phyloP scores from a whole-genome alignment of 2,113 vertebrate genomes.

The Tachysurus vachellii region DNA sequence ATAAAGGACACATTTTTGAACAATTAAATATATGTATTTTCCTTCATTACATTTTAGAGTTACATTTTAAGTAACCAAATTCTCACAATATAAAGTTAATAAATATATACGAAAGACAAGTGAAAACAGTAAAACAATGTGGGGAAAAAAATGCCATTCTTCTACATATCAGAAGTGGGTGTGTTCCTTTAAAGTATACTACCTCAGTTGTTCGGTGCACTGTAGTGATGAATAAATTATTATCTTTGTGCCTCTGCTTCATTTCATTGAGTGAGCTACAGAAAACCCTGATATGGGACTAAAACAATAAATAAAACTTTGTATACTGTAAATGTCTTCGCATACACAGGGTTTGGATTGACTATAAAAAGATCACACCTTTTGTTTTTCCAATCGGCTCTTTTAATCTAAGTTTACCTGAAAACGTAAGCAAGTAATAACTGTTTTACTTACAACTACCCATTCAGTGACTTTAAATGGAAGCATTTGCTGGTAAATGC shows the following conservation, averaged over 20 bases:
- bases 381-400: background rate
- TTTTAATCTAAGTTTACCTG: background rate
- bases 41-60: slow-evolving; percentile 6
- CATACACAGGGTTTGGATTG: slow-evolving; percentile 37
- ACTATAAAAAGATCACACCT: slow-evolving; percentile 13
- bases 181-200: slow-evolving; percentile 20
- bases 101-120: slow-evolving; percentile 68
- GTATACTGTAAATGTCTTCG: slow-evolving; percentile 58
- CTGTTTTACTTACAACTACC: background rate
- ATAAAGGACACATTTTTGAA: background rate
- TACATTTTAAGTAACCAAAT: slow-evolving; percentile 20
- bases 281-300: slow-evolving; percentile 58
- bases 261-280: slow-evolving; percentile 48
- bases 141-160: slow-evolving; percentile 56
- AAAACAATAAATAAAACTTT: slow-evolving; percentile 80
- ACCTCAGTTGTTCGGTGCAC: slow-evolving; percentile 31
- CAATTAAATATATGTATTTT: slow-evolving; percentile 38
- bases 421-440: background rate
- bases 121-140: slow-evolving; percentile 56
- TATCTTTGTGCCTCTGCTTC: slow-evolving; percentile 11
- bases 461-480: slow-evolving; percentile 44
- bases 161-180: slow-evolving; percentile 20
- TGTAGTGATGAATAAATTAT: slow-evolving; percentile 32
- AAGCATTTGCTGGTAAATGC: slow-evolving; percentile 45
- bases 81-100: slow-evolving; percentile 62